A percentile compares a stretch with the other conserved stretches of the same genome.
These are phyloP conservation scores for Pagrus major DNA, from an alignment of 2,113 vertebrate species.

Conservation along the genomic window DNA sequence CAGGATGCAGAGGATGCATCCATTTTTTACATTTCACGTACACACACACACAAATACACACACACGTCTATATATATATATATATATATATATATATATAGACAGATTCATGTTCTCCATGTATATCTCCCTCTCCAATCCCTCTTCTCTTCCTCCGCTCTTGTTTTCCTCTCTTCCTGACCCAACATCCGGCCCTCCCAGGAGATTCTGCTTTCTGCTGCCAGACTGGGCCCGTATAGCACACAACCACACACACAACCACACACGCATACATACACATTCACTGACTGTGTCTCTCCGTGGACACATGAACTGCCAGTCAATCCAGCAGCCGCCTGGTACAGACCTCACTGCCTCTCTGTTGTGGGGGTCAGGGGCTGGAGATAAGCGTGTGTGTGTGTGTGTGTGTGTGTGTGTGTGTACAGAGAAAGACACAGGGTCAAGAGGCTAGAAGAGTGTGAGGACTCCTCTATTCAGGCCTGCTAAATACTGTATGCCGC, in stretches of 20 bases:
- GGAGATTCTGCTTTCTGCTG: constrained; percentile 70
- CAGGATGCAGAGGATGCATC: constrained; percentile 59
- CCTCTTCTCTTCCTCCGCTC: constrained; percentile 55
- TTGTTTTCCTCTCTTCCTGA: constrained; percentile 74
- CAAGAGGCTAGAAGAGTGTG: constrained; percentile 57
- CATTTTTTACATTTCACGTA: constrained; percentile 65
- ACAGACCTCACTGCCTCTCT: constrained; percentile 56
- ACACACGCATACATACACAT: background rate
- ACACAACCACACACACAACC: constrained; percentile 13
- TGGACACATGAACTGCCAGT: constrained; percentile 71
- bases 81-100: constrained; percentile 11
- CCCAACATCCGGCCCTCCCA: constrained; percentile 70
- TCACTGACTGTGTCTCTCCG: constrained; percentile 49
- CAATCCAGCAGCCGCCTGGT: constrained; percentile 64
- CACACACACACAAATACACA: constrained; percentile 25
- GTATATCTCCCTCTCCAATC: constrained; percentile 41
- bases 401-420: constrained; percentile 32
- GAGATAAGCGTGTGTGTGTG: constrained; percentile 46
- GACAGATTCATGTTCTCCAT: constrained; percentile 50
- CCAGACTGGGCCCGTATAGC: constrained; percentile 50
- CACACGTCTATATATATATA: constrained; percentile 7
- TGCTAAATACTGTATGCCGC: constrained; percentile 69
- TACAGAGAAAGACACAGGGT: constrained; percentile 48
- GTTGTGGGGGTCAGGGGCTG: constrained; percentile 60
- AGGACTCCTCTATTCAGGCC: constrained; percentile 58